Evolutionary conservation across 1,140 invertebrate species (phyloP).

Genomic region (Cydia strobilella): DNA sequence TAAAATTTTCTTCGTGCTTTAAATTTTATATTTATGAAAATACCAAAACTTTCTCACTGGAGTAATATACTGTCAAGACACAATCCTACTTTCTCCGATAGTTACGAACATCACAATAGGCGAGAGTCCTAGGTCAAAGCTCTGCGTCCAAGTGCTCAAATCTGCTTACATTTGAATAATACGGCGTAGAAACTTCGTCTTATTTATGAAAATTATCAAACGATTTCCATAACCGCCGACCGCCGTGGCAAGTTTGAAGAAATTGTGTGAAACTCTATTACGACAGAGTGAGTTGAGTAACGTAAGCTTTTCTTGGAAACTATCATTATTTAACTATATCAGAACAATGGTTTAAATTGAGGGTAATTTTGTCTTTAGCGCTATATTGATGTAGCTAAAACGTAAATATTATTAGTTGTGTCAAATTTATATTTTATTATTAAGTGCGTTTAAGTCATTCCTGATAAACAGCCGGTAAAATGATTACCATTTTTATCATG

Average conservation of each 20-base stretch:
- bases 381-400: too few species aligned
- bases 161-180: conserved; percentile 48
- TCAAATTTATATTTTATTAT: too few species aligned
- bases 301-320: not conserved
- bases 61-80: not conserved
- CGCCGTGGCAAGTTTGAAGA: conserved; percentile 28
- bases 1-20: too few species aligned
- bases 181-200: conserved; percentile 31
- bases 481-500: too few species aligned
- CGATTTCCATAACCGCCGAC: conserved; percentile 27
- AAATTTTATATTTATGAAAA: too few species aligned
- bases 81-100: not conserved
- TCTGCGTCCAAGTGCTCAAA: conserved; percentile 19
- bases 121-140: conserved; percentile 5
- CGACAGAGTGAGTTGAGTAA: not conserved
- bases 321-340: too few species aligned
- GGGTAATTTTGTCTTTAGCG: too few species aligned
- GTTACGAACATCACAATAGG: not conserved
- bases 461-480: too few species aligned
- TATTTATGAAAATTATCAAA: conserved; percentile 30
- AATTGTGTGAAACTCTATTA: conserved; percentile 18
- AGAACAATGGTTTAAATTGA: too few species aligned
- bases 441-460: too few species aligned
- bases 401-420: too few species aligned
- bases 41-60: too few species aligned